Base-by-base conservation (phyloP, 2,888 invertebrate species). In the Gari tellinella region DNA sequence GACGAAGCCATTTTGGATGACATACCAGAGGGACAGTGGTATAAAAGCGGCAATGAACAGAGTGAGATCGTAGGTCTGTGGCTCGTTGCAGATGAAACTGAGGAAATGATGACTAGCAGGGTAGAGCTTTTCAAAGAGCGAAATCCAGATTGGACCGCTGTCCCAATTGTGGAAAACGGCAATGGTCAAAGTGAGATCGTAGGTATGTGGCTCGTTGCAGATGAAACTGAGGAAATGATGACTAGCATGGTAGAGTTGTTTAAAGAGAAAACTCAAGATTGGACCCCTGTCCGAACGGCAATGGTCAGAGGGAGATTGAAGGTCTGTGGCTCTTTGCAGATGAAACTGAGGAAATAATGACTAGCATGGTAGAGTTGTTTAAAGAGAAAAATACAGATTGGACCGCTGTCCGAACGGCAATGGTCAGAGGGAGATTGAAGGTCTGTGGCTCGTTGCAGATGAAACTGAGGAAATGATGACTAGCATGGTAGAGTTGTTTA, bases 1-100 rank as follows among this genome's bases (percentile, higher is more conserved):
- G n/a, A n/a, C n/a, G n/a, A n/a, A n/a, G n/a, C n/a, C n/a, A n/a
- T n/a, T n/a, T n/a, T n/a, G n/a, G n/a, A n/a, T n/a, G n/a, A n/a
- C n/a, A n/a, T n/a, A n/a, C n/a, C n/a, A n/a, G n/a, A n/a, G n/a
- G n/a, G n/a, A n/a, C n/a, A n/a, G n/a, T n/a, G n/a, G n/a, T n/a
- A n/a, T n/a, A n/a, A n/a, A n/a, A n/a, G n/a, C n/a, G 61, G 68
- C 1, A 61, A 68, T 31, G 67, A 53, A 7, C 61, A 65, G 19
- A 51, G 52, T 51, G 65, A 65, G 23, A 57, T 56, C 1, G 65
- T 57, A 1, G 65, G 48, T 10, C 49, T 57, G 23, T 64, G 56
- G 64, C 19, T 64, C 38, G 64, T 64, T 7, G 56, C 64, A 8
- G 52, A 66, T 23, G 57, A 66, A 25, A 51, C 66, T 17, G 51